Base-by-base conservation (phyloP, 2,888 invertebrate species). In the Drosophila buzzatii region DNA sequence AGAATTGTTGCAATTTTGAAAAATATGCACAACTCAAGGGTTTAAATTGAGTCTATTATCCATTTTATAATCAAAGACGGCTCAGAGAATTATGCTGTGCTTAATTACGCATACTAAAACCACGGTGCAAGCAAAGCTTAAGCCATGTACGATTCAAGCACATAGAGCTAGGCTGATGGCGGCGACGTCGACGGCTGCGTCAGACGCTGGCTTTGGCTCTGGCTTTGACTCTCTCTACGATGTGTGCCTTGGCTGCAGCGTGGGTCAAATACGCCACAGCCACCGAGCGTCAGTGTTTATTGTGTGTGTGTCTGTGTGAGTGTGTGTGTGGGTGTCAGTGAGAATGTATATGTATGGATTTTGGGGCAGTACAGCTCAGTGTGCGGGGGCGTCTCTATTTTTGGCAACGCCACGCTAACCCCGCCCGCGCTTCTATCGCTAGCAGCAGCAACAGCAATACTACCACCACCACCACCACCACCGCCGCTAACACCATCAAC, bases 321-420 rank as follows among this genome's bases (percentile, higher is more conserved):
- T 53, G 44, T 67, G 57, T 57, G 67, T 53, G 61, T 63, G 55
- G 5, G 27, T 27, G 27, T 27, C 37, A 51, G 51, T 56, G 27
- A 52, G 51, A 67, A 39, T 59, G 47, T 63, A 52, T 58, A 68
- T 56, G 57, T 57, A 51, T 56, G 59, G 65, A 56, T 70, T 33
- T 65, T 67, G 45, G 57, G 45, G 53, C 61, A 66, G 59, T 56
- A 53, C 64, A 67, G 69, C 63, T 45, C 59, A 56, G 64, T 41
- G 63, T 68, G 88, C 72, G 90, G 85, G 79, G 88, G 82, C 85
- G 89, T 82, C 85, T 88, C 82, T 85, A 88, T 85, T 85, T 85
- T 85, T 85, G 90, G 85, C 85, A 85, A 70, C 53, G 39, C 67
- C 55, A 61, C 57, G 65, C 58, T 60, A 51, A 53, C 76, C 53